Percentiles rank a stretch among this genome's conserved stretches.
Conservation (phyloP, 2,797 vertebrate genomes). For the Acomys russatus region DNA sequence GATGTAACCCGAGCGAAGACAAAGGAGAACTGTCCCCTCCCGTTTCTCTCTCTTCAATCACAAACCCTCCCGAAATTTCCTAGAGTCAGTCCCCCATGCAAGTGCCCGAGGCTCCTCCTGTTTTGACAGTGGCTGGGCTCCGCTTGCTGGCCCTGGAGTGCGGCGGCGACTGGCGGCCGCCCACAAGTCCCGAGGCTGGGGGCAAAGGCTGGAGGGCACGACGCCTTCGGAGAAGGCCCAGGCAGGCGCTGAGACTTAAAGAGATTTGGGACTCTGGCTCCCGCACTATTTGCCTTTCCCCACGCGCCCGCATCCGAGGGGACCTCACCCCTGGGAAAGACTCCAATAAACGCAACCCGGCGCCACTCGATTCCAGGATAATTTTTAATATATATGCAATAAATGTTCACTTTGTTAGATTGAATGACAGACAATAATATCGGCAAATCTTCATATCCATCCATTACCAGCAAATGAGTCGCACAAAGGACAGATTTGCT, state of each 20-base stretch:
- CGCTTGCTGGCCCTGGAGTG: not conserved
- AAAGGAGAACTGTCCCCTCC: conserved; percentile 85
- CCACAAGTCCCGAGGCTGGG: conserved; percentile 87
- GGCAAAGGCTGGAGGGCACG: conserved; percentile 90
- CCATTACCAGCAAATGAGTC: conserved; percentile 97
- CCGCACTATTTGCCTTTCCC: conserved; percentile 67
- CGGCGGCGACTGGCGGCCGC: not conserved
- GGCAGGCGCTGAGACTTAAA: conserved; percentile 83
- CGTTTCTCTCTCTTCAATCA: conserved; percentile 76
- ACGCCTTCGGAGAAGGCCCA: not conserved
- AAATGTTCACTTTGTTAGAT: conserved; percentile 99
- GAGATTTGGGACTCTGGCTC: conserved; percentile 90
- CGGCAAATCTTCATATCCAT: conserved; percentile 98
- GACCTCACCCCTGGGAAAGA: conserved; percentile 97
- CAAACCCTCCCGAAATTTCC: conserved; percentile 76
- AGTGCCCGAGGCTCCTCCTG: conserved; percentile 68
- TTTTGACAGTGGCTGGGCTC: conserved; percentile 66
- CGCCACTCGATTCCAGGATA: conserved; percentile 96
- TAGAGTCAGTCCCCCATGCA: not conserved
- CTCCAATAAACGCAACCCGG: conserved; percentile 97
- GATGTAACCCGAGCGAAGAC: conserved; percentile 88
- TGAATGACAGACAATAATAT: conserved; percentile 99
- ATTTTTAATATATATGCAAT: conserved; percentile 99
- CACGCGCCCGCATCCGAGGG: conserved; percentile 91
- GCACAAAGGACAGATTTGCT: conserved; percentile 92